Percentiles rank a stretch among this genome's conserved stretches.
These are phyloP conservation scores for Apoderus coryli DNA, from an alignment of 2,888 invertebrate genomes.

Conservation along the genomic window DNA sequence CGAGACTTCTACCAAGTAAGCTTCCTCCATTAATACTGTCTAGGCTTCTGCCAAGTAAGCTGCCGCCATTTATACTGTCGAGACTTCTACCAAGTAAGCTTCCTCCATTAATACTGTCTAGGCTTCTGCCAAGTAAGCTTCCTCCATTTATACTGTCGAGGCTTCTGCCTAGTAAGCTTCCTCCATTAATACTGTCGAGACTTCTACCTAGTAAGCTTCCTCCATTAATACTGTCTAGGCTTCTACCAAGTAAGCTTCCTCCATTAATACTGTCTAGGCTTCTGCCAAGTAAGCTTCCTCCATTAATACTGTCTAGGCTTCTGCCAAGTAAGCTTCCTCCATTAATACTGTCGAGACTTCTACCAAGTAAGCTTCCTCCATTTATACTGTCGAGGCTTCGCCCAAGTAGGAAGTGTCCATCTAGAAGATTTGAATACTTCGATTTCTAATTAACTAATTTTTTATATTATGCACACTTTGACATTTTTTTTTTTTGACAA, in stretches of 20 bases:
- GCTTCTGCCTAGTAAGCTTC: not conserved
- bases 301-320: constrained; percentile 11
- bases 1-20: constrained; percentile 1
- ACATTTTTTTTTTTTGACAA: too few relatives aligned
- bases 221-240: constrained; percentile 9
- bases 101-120: constrained; percentile 11
- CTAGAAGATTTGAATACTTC: too few relatives aligned
- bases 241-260: constrained; percentile 6
- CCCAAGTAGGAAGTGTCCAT: constrained; percentile 5
- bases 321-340: constrained; percentile 7
- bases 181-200: constrained; percentile 1
- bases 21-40: constrained; percentile 5
- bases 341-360: constrained; percentile 9
- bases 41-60: constrained; percentile 5
- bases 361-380: constrained; percentile 9
- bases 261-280: constrained; percentile 9
- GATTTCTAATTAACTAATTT: too few relatives aligned
- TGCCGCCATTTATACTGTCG: constrained; percentile 10
- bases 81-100: constrained; percentile 6
- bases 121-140: constrained; percentile 2
- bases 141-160: constrained; percentile 7
- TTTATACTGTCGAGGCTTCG: constrained; percentile 9
- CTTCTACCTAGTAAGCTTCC: constrained; percentile 4
- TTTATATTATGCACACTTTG: too few relatives aligned
- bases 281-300: constrained; percentile 3